phyloP scores from a whole-genome alignment of 2,888 invertebrate species.

The Aquatica leii region DNA sequence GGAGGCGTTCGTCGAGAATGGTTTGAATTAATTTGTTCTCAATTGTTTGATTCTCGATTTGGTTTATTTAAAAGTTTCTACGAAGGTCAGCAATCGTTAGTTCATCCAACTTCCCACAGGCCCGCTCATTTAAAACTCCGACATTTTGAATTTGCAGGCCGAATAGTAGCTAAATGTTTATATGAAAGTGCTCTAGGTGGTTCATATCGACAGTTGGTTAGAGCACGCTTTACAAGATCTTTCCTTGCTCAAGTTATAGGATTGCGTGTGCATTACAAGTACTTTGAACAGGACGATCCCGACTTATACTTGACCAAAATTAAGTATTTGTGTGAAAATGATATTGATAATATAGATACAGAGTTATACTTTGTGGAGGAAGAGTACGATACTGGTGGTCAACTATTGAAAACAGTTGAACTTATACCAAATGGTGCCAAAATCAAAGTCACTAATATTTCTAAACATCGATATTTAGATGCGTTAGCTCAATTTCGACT shows the following conservation, averaged over 20 bases:
- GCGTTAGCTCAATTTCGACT: slow-evolving; percentile 89
- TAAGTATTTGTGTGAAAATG: slow-evolving; percentile 90
- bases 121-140: slow-evolving; percentile 81
- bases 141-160: slow-evolving; percentile 92
- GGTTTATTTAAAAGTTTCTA: slow-evolving; percentile 87
- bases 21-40: slow-evolving; percentile 90
- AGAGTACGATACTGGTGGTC: slow-evolving; percentile 81
- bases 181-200: slow-evolving; percentile 93
- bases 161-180: slow-evolving; percentile 92
- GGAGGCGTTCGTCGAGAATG: slow-evolving; percentile 93
- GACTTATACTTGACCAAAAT: slow-evolving; percentile 93
- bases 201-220: slow-evolving; percentile 86
- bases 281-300: slow-evolving; percentile 96
- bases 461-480: slow-evolving; percentile 85
- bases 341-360: slow-evolving; percentile 80
- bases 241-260: slow-evolving; percentile 96
- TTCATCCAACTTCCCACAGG: slow-evolving; percentile 88
- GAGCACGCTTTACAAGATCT: slow-evolving; percentile 89
- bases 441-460: slow-evolving; percentile 76
- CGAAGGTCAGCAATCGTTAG: slow-evolving; percentile 86
- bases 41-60: slow-evolving; percentile 84
- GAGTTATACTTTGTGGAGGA: slow-evolving; percentile 91
- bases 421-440: slow-evolving; percentile 84
- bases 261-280: slow-evolving; percentile 91
- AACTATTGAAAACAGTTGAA: slow-evolving; percentile 80